Evolutionary conservation across 2,113 vertebrate genomes (phyloP).

Genomic region (Camelus dromedarius): DNA sequence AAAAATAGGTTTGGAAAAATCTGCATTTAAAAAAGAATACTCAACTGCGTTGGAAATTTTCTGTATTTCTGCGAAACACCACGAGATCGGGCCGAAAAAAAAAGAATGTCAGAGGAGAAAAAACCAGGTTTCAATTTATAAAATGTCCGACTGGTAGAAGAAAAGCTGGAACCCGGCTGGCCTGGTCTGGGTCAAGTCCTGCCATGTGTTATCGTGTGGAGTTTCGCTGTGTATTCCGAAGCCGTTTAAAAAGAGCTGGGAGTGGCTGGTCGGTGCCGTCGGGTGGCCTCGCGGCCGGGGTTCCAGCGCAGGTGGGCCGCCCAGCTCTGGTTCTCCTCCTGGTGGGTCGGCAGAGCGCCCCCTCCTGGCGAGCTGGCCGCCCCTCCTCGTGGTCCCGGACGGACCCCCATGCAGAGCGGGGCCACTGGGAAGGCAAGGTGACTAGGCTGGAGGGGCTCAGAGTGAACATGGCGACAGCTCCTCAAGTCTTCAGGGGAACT

Average conservation of each 20-base stretch:
- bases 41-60: constrained; percentile 85
- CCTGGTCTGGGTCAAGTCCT: constrained; percentile 66
- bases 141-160: constrained; percentile 86
- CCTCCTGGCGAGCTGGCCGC: constrained; percentile 40
- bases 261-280: constrained; percentile 75
- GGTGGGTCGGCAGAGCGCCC: constrained; percentile 35
- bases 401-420: constrained; percentile 73
- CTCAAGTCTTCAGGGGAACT: constrained; percentile 78
- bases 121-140: constrained; percentile 84
- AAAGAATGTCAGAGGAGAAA: constrained; percentile 83
- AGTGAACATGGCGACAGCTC: constrained; percentile 77
- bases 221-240: constrained; percentile 85
- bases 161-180: constrained; percentile 84
- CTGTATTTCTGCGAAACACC: constrained; percentile 84
- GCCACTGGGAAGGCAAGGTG: constrained; percentile 78
- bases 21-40: constrained; percentile 87
- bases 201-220: constrained; percentile 71
- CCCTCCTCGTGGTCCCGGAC: constrained; percentile 53
- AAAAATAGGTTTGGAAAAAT: constrained; percentile 77
- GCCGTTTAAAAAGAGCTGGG: constrained; percentile 77
- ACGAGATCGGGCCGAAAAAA: constrained; percentile 87
- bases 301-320: constrained; percentile 57
- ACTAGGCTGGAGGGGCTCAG: constrained; percentile 78
- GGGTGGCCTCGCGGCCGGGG: constrained; percentile 67
- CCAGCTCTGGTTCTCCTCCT: background rate